Conservation (phyloP, 2,888 invertebrate genomes). For the Cancer borealis region DNA sequence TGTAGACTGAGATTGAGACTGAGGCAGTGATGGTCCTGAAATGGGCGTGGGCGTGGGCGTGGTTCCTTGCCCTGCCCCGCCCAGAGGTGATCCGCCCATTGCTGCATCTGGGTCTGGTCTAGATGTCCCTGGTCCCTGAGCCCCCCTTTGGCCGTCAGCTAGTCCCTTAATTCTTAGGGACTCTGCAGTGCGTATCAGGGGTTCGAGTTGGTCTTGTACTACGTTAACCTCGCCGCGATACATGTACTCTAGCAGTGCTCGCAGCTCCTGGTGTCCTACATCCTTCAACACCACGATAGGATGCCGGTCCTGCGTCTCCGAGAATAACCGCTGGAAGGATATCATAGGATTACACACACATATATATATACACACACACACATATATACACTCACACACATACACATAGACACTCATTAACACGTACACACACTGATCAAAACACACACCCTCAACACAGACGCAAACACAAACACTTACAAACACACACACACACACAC, state of each 20-base stretch:
- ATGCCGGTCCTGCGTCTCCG: slow-evolving; percentile 77
- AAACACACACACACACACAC: no score
- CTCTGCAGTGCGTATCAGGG: slow-evolving; percentile 93
- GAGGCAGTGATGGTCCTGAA: no score
- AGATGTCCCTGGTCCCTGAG: neutral
- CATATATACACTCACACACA: no score
- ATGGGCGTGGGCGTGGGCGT: neutral
- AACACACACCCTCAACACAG: no score
- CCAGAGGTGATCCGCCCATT: neutral
- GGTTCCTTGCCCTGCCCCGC: slow-evolving; percentile 34
- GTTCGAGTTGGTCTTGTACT: slow-evolving; percentile 93
- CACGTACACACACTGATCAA: no score
- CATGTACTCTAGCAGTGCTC: slow-evolving; percentile 97
- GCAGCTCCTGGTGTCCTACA: slow-evolving; percentile 92
- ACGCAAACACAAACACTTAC: no score
- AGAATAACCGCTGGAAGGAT: slow-evolving; percentile 77
- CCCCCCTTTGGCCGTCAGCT: slow-evolving; percentile 85
- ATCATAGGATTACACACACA: no score
- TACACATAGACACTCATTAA: no score
- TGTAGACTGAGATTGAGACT: no score
- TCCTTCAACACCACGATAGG: slow-evolving; percentile 95
- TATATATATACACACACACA: no score
- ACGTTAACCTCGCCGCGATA: slow-evolving; percentile 96
- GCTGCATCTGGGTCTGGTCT: neutral
- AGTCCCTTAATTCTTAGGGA: slow-evolving; percentile 94